These are phyloP conservation scores for Eulemur macaco DNA, from an alignment of 2,113 vertebrate genomes.

Conservation along the genomic window DNA sequence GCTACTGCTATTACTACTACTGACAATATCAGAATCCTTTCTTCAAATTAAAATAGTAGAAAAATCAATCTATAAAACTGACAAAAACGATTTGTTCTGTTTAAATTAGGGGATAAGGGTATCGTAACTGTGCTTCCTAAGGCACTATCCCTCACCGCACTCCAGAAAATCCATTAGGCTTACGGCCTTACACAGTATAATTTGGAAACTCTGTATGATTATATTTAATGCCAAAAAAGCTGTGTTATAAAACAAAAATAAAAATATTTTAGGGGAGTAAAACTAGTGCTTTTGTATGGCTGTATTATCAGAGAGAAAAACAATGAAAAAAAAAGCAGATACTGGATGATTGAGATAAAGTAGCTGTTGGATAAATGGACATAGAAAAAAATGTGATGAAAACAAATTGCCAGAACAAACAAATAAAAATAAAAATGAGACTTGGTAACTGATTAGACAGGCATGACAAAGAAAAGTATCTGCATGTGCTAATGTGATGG, in stretches of 20 bases:
- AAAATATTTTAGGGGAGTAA: neutral
- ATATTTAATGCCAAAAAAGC: neutral
- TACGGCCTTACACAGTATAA: neutral
- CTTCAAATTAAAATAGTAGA: neutral
- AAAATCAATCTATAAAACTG: neutral
- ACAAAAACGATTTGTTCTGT: neutral
- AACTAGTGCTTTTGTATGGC: neutral
- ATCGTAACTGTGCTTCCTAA: neutral
- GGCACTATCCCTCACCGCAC: rapidly evolving
- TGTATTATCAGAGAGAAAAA: neutral
- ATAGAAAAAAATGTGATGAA: neutral
- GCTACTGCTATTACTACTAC: neutral
- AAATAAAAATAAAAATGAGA: neutral
- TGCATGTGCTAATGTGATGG: neutral
- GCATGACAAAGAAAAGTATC: neutral
- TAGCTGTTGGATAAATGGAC: neutral
- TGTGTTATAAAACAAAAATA: neutral
- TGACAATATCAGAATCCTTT: neutral
- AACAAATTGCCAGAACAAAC: neutral
- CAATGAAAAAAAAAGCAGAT: neutral
- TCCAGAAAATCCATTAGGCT: neutral
- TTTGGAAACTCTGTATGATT: neutral
- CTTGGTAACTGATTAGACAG: neutral
- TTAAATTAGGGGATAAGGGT: neutral
- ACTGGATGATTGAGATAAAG: neutral